Conservation (phyloP, 92 coral and sea anemone genomes). For the Epizoanthus scotinus region DNA sequence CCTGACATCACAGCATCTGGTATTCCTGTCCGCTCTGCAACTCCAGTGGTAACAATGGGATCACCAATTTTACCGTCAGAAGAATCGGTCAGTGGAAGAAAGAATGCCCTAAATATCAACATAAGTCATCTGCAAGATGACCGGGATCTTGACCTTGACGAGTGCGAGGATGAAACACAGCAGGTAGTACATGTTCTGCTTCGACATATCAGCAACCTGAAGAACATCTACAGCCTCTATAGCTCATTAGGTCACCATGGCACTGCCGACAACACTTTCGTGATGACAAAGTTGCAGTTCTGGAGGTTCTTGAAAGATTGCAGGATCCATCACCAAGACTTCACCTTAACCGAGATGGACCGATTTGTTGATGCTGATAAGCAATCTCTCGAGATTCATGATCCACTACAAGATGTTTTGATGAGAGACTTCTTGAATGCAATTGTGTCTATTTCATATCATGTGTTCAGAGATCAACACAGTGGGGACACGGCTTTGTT, state of each 20-base stretch:
- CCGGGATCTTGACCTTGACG: slow-evolving; percentile 75
- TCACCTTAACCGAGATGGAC: slow-evolving; percentile 79
- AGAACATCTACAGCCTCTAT: slow-evolving; percentile 85
- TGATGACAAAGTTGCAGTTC: slow-evolving; percentile 86
- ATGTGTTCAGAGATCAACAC: slow-evolving; percentile 60
- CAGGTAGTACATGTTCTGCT: slow-evolving; percentile 82
- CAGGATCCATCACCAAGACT: slow-evolving; percentile 75
- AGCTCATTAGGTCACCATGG: slow-evolving; percentile 80
- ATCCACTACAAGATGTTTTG: slow-evolving; percentile 84
- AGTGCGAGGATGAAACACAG: slow-evolving; percentile 79
- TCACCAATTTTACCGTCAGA: slow-evolving; percentile 74
- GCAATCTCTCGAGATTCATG: slow-evolving; percentile 59
- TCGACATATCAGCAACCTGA: slow-evolving; percentile 84
- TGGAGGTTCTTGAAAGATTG: slow-evolving; percentile 96
- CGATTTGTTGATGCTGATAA: slow-evolving; percentile 65
- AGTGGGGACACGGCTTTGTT: slow-evolving; percentile 58
- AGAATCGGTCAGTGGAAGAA: slow-evolving; percentile 54
- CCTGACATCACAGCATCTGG: slow-evolving; percentile 87
- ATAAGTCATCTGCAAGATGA: slow-evolving; percentile 79
- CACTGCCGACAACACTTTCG: slow-evolving; percentile 92
- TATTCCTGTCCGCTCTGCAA: slow-evolving; percentile 79
- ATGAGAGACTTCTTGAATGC: slow-evolving; percentile 90
- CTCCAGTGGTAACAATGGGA: slow-evolving; percentile 68
- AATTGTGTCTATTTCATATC: slow-evolving; percentile 81
- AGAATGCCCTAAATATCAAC: slow-evolving; percentile 76